Evolutionary conservation across 2,888 invertebrate species (phyloP), one percentile per base, ranked within the genome.

Genomic region (Sesia apiformis): DNA sequence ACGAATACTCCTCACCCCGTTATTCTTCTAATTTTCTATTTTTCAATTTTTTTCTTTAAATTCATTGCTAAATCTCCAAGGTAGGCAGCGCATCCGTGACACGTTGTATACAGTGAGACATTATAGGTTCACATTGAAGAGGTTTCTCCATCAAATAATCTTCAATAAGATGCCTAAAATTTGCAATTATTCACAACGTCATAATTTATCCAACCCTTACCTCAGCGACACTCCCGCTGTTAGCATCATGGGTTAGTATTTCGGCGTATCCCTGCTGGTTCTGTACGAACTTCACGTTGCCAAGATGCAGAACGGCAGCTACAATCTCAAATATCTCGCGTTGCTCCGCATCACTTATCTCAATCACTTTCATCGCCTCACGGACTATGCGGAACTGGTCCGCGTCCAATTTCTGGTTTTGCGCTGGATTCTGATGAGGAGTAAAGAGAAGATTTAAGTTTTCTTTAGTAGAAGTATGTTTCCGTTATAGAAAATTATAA

Each of bases 261-360:
- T 92, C 91, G 0, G 95, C 94, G 58, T 90, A 83, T 38, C 94
- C 94, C 56, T 94, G 94, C 23, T 93, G 93, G 60, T 84, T 86
- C 66, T 93, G 93, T 7, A 91, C 91, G 77, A 96, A 97, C 58
- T 93, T 93, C n/a, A 96, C 90, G 71, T 97, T 97, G 6, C 97
- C 97, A 63, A 97, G 90, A 70, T 97, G 97, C 56, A 97, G 83
- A 49, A 97, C 93, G 57, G 94, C 94, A 4, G 95, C 95, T n/a
- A 97, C 92, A 60, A 97, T 95, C 52, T 92, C 90, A 69, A 96
- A 95, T 62, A 97, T 92, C 65, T 95, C 94, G 39, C 89, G 87
- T 78, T 95, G 94, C 68, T 97, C 96, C 0, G 90, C 80, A 3
- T 90, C 83, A 0, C 90, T 84, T 66, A 97, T 95, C 71, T 96